phyloP scores from a whole-genome alignment of 2,113 vertebrate genomes.

The Hiodon tergisus region DNA sequence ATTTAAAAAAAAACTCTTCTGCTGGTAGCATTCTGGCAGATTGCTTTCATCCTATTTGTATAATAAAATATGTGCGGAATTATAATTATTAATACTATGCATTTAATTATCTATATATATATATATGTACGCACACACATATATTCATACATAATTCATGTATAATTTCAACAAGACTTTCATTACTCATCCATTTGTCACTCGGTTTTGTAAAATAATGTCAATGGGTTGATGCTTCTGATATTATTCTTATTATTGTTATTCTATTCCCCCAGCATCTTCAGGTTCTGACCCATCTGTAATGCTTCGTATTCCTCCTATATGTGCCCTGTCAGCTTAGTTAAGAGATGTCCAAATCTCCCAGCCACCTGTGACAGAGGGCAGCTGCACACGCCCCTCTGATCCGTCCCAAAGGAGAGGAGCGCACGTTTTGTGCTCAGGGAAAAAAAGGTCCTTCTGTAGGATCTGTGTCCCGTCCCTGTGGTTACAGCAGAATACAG shows the following conservation, averaged over 20 bases:
- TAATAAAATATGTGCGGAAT: too few relatives aligned
- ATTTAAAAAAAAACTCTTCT: too few relatives aligned
- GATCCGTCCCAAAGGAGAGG: constrained; percentile 60
- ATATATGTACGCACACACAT: too few relatives aligned
- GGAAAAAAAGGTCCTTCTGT: constrained; percentile 63
- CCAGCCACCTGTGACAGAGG: constrained; percentile 65
- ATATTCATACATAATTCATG: too few relatives aligned
- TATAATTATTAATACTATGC: too few relatives aligned
- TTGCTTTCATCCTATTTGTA: too few relatives aligned
- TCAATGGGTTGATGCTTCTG: too few relatives aligned
- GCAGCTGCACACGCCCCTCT: constrained; percentile 70
- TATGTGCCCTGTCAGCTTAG: constrained; percentile 72
- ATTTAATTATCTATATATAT: too few relatives aligned
- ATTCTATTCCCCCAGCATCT: constrained; percentile 28
- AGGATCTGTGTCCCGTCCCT: constrained; percentile 66
- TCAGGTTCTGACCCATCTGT: constrained; percentile 59
- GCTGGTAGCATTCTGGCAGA: too few relatives aligned
- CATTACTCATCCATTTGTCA: too few relatives aligned
- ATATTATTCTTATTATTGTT: background rate
- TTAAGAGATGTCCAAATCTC: constrained; percentile 75
- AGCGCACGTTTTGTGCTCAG: constrained; percentile 71
- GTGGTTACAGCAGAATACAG: constrained; percentile 57
- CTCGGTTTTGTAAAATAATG: too few relatives aligned
- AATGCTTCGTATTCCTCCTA: constrained; percentile 65
- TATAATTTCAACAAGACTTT: too few relatives aligned